These are phyloP conservation scores for Acrocera orbiculus DNA, from an alignment of 2,888 invertebrate genomes.

Conservation along the genomic window DNA sequence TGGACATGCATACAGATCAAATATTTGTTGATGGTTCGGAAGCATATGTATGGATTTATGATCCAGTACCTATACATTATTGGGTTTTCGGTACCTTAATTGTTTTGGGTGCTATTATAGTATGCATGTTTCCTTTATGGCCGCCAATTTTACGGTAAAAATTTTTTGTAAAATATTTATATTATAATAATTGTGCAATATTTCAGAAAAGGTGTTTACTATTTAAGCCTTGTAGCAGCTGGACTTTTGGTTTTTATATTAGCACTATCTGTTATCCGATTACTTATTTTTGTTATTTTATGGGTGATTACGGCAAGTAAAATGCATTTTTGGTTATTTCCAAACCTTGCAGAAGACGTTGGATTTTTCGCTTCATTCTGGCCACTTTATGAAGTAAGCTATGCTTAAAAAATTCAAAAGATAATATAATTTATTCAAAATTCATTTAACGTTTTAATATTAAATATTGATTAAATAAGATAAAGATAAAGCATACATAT, in stretches of 20 bases:
- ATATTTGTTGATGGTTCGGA: conserved; percentile 84
- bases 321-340: conserved; percentile 93
- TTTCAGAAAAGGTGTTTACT: conserved; percentile 79
- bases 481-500: too few species aligned
- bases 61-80: conserved; percentile 86
- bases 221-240: conserved; percentile 85
- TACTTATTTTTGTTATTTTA: conserved; percentile 78
- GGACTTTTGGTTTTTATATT: conserved; percentile 89
- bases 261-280: conserved; percentile 69
- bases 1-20: conserved; percentile 97
- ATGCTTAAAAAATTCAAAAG: too few species aligned
- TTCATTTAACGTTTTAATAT: too few species aligned
- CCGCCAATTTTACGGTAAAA: conserved; percentile 68
- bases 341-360: conserved; percentile 98
- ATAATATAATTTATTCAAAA: too few species aligned
- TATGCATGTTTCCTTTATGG: conserved; percentile 99
- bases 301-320: conserved; percentile 77
- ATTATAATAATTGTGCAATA: conserved; percentile 1
- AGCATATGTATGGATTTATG: conserved; percentile 96
- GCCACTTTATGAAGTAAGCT: conserved; percentile 73
- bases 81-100: conserved; percentile 83
- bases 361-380: conserved; percentile 98
- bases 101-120: conserved; percentile 81
- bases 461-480: too few species aligned
- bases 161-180: neutral